Conservation (phyloP, 2,113 vertebrate genomes). For the Solea senegalensis region DNA sequence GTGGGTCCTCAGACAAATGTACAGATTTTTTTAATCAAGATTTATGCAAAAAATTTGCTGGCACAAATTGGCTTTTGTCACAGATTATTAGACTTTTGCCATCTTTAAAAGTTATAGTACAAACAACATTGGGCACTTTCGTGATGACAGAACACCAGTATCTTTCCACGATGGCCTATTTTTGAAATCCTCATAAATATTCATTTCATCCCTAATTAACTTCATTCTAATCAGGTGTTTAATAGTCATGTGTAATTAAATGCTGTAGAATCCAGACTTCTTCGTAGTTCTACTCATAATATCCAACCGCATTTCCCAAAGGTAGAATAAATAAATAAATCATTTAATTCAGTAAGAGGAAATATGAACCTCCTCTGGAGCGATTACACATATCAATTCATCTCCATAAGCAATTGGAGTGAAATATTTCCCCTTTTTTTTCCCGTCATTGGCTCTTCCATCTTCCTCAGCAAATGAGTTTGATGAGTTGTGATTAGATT, state of each 20-base stretch:
- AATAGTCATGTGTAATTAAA: slow-evolving; percentile 65
- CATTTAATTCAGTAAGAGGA: background rate
- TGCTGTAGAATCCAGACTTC: slow-evolving; percentile 20
- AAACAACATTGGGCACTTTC: too few species aligned
- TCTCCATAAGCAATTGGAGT: background rate
- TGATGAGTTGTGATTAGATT: background rate
- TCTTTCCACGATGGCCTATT: too few species aligned
- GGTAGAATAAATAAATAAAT: background rate
- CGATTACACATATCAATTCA: too few species aligned
- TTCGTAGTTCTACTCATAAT: background rate
- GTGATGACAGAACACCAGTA: too few species aligned
- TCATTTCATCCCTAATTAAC: slow-evolving; percentile 66
- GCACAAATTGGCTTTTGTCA: too few species aligned
- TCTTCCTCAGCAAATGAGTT: background rate
- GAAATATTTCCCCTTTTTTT: background rate
- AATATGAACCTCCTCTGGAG: too few species aligned
- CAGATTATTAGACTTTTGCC: too few species aligned
- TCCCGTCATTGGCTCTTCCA: background rate
- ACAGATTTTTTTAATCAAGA: too few species aligned
- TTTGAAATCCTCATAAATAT: slow-evolving; percentile 39
- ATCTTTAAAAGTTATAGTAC: too few species aligned
- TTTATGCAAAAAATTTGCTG: too few species aligned
- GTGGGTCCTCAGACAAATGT: too few species aligned
- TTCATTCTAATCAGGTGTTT: slow-evolving; percentile 69
- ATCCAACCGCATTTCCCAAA: background rate